These are phyloP conservation scores for Andricus curvator DNA, from an alignment of 2,888 invertebrate species.

Conservation along the genomic window DNA sequence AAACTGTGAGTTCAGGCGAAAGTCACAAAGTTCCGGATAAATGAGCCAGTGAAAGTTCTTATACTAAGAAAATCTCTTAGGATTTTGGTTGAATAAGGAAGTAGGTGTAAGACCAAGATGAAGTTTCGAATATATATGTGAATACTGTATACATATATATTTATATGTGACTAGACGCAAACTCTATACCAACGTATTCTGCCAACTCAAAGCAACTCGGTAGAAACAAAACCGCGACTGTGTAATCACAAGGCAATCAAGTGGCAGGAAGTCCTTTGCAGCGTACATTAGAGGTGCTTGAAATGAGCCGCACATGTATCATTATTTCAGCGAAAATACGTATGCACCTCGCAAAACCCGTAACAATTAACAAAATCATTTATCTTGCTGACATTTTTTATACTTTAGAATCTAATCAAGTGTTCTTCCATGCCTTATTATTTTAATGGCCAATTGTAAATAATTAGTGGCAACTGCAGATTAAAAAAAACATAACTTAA, in stretches of 20 bases:
- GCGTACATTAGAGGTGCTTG: neutral
- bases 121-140: slow-evolving; percentile 4
- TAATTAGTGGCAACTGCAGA: too few relatives aligned
- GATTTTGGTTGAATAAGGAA: neutral
- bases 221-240: slow-evolving; percentile 28
- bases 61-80: neutral
- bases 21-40: slow-evolving; percentile 6
- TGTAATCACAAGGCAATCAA: slow-evolving; percentile 47
- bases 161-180: neutral
- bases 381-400: neutral
- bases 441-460: too few relatives aligned
- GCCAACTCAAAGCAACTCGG: neutral
- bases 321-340: neutral
- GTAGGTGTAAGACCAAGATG: neutral
- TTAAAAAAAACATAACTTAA: too few relatives aligned
- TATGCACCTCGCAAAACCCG: neutral
- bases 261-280: slow-evolving; percentile 22
- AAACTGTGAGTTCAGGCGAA: neutral
- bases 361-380: too few relatives aligned
- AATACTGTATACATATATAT: neutral
- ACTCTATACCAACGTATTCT: neutral
- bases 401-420: neutral
- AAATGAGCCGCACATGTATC: neutral
- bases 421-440: neutral
- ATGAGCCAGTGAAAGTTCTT: neutral